Conservation (phyloP, 2,888 invertebrate species). For the Thera obeliscata region DNA sequence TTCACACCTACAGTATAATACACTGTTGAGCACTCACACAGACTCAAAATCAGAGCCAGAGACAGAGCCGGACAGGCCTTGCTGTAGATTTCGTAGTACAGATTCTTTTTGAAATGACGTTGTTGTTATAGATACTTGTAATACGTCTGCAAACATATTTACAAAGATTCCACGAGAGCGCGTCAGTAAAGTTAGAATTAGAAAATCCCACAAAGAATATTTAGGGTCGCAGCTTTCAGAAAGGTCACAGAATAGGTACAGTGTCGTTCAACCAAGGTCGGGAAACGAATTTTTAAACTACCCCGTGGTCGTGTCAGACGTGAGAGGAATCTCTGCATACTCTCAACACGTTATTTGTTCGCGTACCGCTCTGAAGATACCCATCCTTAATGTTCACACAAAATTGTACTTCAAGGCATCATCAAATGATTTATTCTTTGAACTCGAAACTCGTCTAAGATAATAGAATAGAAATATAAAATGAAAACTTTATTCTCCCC, state of each 20-base stretch:
- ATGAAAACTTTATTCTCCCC: constrained; percentile 63
- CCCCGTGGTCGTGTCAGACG: constrained; percentile 60
- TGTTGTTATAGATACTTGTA: background rate
- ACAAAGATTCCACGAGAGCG: constrained; percentile 14
- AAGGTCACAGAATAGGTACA: constrained; percentile 35
- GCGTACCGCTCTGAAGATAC: constrained; percentile 32
- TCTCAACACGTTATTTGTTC: constrained; percentile 53
- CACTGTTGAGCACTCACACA: too few relatives aligned
- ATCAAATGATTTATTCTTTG: constrained; percentile 69
- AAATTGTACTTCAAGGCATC: constrained; percentile 70
- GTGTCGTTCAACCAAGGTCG: constrained; percentile 48
- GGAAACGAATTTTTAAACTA: constrained; percentile 64
- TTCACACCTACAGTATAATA: too few relatives aligned
- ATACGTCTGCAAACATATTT: constrained; percentile 8
- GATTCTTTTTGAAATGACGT: background rate
- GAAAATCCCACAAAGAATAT: constrained; percentile 36
- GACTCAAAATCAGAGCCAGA: too few relatives aligned
- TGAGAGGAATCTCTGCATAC: constrained; percentile 65
- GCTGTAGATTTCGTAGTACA: too few relatives aligned
- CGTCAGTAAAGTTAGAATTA: constrained; percentile 21
- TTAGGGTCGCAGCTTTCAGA: constrained; percentile 31
- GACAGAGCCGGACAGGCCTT: too few relatives aligned
- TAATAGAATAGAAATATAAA: constrained; percentile 58
- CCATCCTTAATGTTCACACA: constrained; percentile 68
- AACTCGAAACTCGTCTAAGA: constrained; percentile 58